Evolutionary conservation across 1,140 invertebrate genomes (phyloP), one percentile per base, ranked within the genome.

Genomic region (Yoshiicerus persimilis): DNA sequence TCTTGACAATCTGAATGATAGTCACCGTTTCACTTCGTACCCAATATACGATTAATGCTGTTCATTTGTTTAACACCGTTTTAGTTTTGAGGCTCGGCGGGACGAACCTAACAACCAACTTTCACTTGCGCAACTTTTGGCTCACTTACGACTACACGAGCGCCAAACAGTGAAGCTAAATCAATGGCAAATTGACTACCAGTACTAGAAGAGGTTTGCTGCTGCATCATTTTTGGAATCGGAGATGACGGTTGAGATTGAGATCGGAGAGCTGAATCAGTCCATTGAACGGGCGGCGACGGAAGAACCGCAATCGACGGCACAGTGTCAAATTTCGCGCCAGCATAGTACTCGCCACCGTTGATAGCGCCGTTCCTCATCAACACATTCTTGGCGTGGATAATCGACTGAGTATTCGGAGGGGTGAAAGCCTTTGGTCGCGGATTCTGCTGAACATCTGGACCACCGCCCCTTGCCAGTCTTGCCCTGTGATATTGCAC

Each of bases 171-270:
- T 30, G 87, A 62, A 70, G 80, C 87, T 77, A 88, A 66, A 83
- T 88, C 80, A 88, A 88, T 62, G 30, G 87, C 77, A 85, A 85
- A 70, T 30, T 70, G 66, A 70, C 66, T 30, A 85, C 83, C 56
- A 83, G 77, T 83, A n/a, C 34, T 83, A 83, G 77, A 38, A 38
- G 77, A 39, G 32, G 16, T 36, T 83, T n/a, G 86, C 56, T 62
- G n/a, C 36, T 84, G 66, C 64, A 47, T 86, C 20, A 47, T 36
- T 80, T 80, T 80, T 84, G 70, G 75, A 80, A 88, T 84, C 38
- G 89, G 88, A 25, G 89, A 89, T 23, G 88, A 87, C 41, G 89
- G 88, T 62, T 88, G 86, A 77, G 90, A 89, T 85, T 89, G 88
- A 90, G 88, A 89, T 90, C 88, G 87, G 36, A 83, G 80, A 39